Evolutionary conservation across 1,140 invertebrate species (phyloP), one percentile per base, ranked within the genome.

Genomic region (Rhyacophila brunnea): DNA sequence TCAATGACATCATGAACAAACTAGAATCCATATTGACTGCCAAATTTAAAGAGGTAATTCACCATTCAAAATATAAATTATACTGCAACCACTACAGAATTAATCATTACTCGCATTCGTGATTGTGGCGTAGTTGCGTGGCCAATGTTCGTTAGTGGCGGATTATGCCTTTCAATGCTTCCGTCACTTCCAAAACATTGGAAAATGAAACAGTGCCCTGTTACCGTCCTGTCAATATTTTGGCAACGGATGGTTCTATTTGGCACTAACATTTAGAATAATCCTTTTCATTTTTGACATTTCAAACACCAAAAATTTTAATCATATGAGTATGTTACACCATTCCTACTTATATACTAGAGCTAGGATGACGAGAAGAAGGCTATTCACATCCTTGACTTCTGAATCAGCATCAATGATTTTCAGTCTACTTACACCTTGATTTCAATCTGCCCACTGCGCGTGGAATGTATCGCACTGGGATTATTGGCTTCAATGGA

Each of bases 1-100:
- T 99, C 35, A 87, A 95, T 70, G 85, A 83, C 9, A 90, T 99
- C 58, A 96, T 98, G 86, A 78, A 76, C 10, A 96, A 96, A 77
- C 79, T 99, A 36, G 93, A 98, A 79, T 81, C 82, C 3, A 94
- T 99, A 62, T 79, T 99, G 2, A 92, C 86, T 42, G 84, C 88
- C 43, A 99, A 99, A 77, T 94, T 99, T 68, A 93, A 94, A 71
- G 95, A 96, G 80, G 85, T 87, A 66, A 66, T 38, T 54, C 18
- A 5, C n/a, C n/a, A n/a, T n/a, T 45, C n/a, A 44, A 28, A 28
- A 35, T 45, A 15, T 43, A 36, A 17, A 32, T 54, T 52, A 10
- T 4, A 43, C 18, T 20, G n/a, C n/a, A n/a, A n/a, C n/a, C n/a
- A n/a, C n/a, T n/a, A n/a, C n/a, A n/a, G n/a, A n/a, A n/a, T n/a